These are phyloP conservation scores for Phaenicophaeus curvirostris DNA, from an alignment of 2,797 vertebrate genomes.

Conservation along the genomic window DNA sequence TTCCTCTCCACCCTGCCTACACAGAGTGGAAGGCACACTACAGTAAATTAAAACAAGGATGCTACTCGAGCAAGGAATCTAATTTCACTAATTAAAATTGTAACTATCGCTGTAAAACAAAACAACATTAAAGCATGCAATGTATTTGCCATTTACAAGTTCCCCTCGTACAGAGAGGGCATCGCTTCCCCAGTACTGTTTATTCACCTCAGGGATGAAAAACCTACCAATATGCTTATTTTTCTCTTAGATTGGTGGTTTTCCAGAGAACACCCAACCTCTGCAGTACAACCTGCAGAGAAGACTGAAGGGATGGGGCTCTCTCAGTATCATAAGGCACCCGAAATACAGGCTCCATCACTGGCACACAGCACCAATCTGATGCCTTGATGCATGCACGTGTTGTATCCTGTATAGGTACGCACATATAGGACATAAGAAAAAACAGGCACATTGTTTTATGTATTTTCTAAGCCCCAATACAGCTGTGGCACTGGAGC, in stretches of 20 bases:
- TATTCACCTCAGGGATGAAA: background rate
- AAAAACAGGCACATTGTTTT: fast-evolving
- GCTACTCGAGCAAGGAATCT: slow-evolving; percentile 40
- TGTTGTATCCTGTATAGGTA: fast-evolving
- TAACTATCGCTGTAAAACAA: slow-evolving; percentile 14
- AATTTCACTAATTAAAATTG: slow-evolving; percentile 39
- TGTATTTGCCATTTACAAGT: slow-evolving; percentile 14
- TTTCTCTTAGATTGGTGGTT: background rate
- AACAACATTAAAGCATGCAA: background rate
- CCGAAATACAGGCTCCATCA: background rate
- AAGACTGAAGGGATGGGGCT: background rate
- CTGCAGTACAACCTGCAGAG: background rate
- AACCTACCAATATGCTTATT: background rate
- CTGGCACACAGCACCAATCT: fast-evolving
- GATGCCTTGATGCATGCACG: fast-evolving
- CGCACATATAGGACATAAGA: background rate
- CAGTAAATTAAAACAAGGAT: slow-evolving; percentile 31
- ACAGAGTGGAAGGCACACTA: fast-evolving
- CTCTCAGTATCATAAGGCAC: background rate
- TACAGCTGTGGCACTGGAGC: background rate
- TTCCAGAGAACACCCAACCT: background rate
- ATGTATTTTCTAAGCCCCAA: background rate
- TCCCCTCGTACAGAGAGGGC: fast-evolving
- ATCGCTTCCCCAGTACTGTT: background rate
- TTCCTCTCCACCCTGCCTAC: background rate